Percentiles rank a stretch among this genome's conserved stretches.
Evolutionary conservation across 2,888 invertebrate species (phyloP).

Genomic region (Eristalis intricaria): DNA sequence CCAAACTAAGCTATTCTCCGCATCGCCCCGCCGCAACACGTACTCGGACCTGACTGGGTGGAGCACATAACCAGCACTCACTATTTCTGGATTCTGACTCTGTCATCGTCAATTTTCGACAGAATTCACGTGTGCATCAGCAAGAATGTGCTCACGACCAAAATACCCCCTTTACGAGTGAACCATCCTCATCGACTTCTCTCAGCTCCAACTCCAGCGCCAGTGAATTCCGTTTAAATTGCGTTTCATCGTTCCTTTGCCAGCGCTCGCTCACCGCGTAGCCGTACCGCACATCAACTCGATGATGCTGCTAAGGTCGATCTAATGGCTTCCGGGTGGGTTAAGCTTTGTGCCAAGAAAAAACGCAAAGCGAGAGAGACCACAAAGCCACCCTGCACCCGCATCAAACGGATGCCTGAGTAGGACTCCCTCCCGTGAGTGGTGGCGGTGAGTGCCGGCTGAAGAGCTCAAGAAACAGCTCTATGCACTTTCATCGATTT

Average conservation of each 20-base stretch:
- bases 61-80: not conserved
- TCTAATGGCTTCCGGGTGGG: not conserved
- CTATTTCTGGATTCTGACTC: not conserved
- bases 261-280: not conserved
- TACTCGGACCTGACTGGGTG: not conserved
- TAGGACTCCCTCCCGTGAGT: not conserved
- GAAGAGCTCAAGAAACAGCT: not conserved
- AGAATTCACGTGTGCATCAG: not conserved
- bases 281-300: not conserved
- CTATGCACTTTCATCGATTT: slow-evolving; percentile 14
- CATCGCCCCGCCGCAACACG: not conserved
- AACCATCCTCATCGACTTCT: not conserved
- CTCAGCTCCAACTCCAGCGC: not conserved
- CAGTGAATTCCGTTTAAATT: not conserved
- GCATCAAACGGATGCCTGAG: not conserved
- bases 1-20: not conserved
- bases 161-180: not conserved
- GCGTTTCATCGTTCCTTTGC: not conserved
- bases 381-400: not conserved
- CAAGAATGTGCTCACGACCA: not conserved
- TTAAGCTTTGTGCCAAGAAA: not conserved
- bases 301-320: not conserved
- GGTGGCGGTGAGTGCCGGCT: not conserved
- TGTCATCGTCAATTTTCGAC: not conserved
- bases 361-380: not conserved